phyloP scores from a whole-genome alignment of 2,888 invertebrate genomes.

The Lomographa bimaculata region DNA sequence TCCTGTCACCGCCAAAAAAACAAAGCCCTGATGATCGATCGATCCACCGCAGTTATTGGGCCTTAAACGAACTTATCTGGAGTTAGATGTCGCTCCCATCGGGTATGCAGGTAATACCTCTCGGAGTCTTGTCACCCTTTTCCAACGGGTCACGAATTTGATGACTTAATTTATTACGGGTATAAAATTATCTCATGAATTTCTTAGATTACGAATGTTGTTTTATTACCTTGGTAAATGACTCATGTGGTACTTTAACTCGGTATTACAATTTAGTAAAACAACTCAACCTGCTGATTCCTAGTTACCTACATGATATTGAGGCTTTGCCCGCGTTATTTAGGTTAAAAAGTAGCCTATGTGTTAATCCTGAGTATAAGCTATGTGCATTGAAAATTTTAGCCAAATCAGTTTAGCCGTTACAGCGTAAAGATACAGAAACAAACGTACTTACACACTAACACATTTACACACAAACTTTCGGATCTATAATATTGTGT shows the following conservation, averaged over 20 bases:
- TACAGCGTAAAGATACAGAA: too few species aligned
- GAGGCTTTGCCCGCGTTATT: too few species aligned
- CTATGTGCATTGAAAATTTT: too few species aligned
- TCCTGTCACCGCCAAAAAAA: constrained; percentile 79
- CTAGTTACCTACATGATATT: too few species aligned
- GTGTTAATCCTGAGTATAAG: too few species aligned
- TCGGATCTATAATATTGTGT: too few species aligned
- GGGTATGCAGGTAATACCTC: constrained; percentile 43
- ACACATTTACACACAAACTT: too few species aligned
- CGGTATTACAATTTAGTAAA: too few species aligned
- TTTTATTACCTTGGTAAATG: constrained; percentile 16
- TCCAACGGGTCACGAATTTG: constrained; percentile 29
- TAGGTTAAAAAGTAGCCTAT: too few species aligned
- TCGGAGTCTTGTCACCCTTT: constrained; percentile 31
- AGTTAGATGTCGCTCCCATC: constrained; percentile 6
- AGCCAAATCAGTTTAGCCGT: too few species aligned
- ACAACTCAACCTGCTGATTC: too few species aligned
- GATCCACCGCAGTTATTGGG: constrained; percentile 68
- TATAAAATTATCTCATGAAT: constrained; percentile 24
- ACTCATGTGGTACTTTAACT: not conserved
- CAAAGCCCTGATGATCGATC: constrained; percentile 82
- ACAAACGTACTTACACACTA: too few species aligned
- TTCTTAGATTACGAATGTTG: constrained; percentile 39
- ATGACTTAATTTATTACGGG: constrained; percentile 51
- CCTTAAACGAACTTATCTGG: constrained; percentile 73